Base-by-base conservation (phyloP, 2,888 invertebrate species). In the Drosophila algonquin region DNA sequence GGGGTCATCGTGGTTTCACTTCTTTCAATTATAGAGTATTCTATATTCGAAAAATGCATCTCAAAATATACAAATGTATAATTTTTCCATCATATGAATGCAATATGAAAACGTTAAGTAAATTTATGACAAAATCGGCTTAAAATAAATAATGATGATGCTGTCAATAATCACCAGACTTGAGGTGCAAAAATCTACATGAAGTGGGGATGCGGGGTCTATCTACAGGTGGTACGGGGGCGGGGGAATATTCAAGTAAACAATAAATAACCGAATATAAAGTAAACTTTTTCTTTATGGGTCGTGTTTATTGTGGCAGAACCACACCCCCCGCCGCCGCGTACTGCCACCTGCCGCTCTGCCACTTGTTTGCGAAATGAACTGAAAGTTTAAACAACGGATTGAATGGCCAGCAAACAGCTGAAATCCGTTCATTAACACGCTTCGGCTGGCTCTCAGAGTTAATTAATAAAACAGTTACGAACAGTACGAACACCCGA, bases 91-190 rank as follows among this genome's bases (percentile, higher is more conserved):
- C 75, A 58, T 54, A 58, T 74, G 2, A 68, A 65, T 74, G 75
- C 69, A 74, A 64, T 44, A 55, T 56, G 45, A 47, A 52, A 71
- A 51, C 50, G 70, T 45, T 50, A 56, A 69, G 18, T 40, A 72
- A 57, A 12, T 35, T 52, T 68, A 83, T 89, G 89, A 89, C 81
- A 83, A 73, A 85, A 86, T 86, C 80, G 55, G 56, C 77, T 80
- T 51, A 76, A 86, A 86, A 86, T 89, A 85, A 80, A 87, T 61
- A 63, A 61, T 80, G 63, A 72, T 73, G 57, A 47, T 57, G 57
- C 32, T 55, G 69, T 45, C 56, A 57, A 69, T 61, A 50, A 52
- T n/a, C 40, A 55, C 45, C 40, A 55, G 35, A 44, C 40, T 40
- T 2, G 14, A 40, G n/a, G 40, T 21, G 50, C 35, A 12, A 3